These are phyloP conservation scores for Eupithecia pulchellata DNA, from an alignment of 2,888 invertebrate genomes.

Conservation along the genomic window DNA sequence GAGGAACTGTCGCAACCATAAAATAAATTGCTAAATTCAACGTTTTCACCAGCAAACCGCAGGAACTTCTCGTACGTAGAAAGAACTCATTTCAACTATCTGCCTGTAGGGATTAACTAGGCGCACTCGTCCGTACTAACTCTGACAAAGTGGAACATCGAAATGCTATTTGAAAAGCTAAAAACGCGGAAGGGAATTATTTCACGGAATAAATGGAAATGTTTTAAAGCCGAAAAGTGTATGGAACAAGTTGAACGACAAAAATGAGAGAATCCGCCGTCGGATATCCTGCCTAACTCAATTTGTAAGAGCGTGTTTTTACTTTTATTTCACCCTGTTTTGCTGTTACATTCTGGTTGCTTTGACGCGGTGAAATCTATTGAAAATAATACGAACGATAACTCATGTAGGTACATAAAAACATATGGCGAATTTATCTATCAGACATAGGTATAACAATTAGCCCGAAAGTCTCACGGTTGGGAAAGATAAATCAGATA, in stretches of 20 bases:
- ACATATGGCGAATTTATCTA: not conserved
- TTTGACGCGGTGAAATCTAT: not conserved
- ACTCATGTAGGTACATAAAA: not conserved
- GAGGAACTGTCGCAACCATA: not conserved
- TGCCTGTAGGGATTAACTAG: constrained; percentile 56
- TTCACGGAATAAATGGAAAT: constrained; percentile 46
- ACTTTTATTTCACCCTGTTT: not conserved
- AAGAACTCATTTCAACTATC: constrained; percentile 47
- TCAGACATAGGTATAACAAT: not conserved
- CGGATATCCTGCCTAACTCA: constrained; percentile 18
- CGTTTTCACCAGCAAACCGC: not conserved
- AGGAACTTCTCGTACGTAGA: not conserved
- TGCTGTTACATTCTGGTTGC: not conserved
- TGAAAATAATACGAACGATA: not conserved
- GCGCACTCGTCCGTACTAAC: constrained; percentile 55
- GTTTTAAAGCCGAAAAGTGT: constrained; percentile 35
- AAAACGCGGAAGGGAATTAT: constrained; percentile 58
- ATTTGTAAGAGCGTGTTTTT: constrained; percentile 18
- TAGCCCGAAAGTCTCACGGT: not conserved
- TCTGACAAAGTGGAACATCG: constrained; percentile 64
- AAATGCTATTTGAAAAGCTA: constrained; percentile 68
- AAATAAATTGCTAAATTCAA: not conserved
- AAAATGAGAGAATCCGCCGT: constrained; percentile 17
- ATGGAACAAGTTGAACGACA: constrained; percentile 19
- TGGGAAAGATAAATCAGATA: not conserved